phyloP scores from a whole-genome alignment of 2,113 vertebrate genomes.

The Pluvialis apricaria region DNA sequence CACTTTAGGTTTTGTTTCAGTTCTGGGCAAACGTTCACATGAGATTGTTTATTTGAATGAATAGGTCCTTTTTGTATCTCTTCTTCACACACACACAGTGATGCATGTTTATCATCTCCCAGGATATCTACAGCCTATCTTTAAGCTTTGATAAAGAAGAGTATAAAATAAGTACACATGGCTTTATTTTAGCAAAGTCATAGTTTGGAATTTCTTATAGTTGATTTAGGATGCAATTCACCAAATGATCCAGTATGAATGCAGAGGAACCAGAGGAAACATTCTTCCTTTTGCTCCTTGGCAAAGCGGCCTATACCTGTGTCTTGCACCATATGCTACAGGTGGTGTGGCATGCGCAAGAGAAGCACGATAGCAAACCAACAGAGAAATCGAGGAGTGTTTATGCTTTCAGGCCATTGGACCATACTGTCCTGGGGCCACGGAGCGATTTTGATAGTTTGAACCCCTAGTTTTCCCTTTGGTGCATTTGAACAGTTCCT shows the following conservation, averaged over 20 bases:
- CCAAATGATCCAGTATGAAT: neutral
- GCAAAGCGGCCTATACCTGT: neutral
- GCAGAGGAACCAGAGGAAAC: neutral
- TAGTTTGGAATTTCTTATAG: neutral
- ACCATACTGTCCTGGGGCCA: neutral
- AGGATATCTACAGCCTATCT: neutral
- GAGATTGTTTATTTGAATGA: neutral
- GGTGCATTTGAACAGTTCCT: fast-evolving
- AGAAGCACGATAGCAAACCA: neutral
- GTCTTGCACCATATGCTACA: neutral
- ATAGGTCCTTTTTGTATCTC: neutral
- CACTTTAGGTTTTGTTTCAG: neutral
- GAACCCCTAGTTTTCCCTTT: neutral
- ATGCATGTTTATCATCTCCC: neutral
- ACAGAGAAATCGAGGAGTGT: neutral
- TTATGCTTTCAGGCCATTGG: neutral
- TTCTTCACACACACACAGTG: neutral
- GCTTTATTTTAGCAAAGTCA: neutral
- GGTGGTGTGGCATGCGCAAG: neutral
- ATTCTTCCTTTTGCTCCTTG: neutral
- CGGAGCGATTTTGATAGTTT: neutral
- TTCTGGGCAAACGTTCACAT: neutral
- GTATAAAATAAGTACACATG: neutral
- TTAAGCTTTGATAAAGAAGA: neutral
- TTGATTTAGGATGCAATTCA: neutral